Evolutionary conservation across 2,797 vertebrate species (phyloP), one percentile per base, ranked within the genome.

Genomic region (Myiotriccus ornatus): DNA sequence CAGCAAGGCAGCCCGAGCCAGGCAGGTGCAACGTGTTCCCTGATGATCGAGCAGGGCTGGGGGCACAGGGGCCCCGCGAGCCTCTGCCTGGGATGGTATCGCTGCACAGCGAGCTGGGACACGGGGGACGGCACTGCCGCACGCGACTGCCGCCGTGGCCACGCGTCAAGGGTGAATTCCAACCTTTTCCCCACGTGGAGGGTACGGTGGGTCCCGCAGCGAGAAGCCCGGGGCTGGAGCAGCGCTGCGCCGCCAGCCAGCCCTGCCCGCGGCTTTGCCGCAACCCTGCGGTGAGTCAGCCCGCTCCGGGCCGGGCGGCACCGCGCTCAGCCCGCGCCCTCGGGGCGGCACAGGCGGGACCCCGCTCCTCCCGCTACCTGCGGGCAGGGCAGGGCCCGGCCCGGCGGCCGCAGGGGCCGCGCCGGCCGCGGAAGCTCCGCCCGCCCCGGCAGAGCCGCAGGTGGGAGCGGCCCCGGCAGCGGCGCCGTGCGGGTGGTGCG

Each of bases 121-220:
- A 27, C 17, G 5, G 41, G 41, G 19, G 8, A 16, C 19, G 62
- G 41, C 15, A 64, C n/a, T n/a, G n/a, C n/a, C n/a, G 79, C 34
- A 4, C 28, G 7, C 4, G 2, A 5, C 24, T 10, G 18, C 34
- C n/a, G 18, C 7, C 37, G 2, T 1, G 7, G 35, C 52, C 10
- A 1, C 3, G 15, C 1, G 27, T 2, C 30, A 2, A 1, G 30
- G 2, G 17, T 0, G 4, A 37, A 22, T 2, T 5, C 20, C 2
- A 7, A 1, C 20, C 0, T 17, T 8, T 20, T 28, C 27, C 20
- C 23, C 9, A 37, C 4, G 24, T 2, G 41, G 22, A 16, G 18
- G 15, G 12, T 6, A 4, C 6, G 2, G 60, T 24, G 52, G 39
- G 0, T 27, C 30, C 34, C 7, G 44, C 39, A 19, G 34, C 2